phyloP scores from a whole-genome alignment of 2,113 vertebrate genomes.

The Chionis minor region DNA sequence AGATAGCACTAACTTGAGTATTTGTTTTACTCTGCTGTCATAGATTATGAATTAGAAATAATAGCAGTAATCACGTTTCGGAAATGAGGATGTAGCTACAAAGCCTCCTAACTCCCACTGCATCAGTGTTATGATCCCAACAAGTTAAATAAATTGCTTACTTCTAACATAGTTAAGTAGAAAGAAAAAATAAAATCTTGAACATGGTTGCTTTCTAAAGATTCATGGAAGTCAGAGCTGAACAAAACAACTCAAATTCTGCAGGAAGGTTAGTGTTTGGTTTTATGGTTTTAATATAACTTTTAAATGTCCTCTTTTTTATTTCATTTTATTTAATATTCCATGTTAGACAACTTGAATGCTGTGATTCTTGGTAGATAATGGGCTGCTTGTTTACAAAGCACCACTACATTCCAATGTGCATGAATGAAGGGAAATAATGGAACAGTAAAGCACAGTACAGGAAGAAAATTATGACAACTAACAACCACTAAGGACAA shows the following conservation, averaged over 20 bases:
- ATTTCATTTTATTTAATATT: neutral
- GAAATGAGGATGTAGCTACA: constrained; percentile 15
- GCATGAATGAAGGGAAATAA: neutral
- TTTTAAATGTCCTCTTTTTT: neutral
- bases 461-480: neutral
- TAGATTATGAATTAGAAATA: constrained; percentile 41
- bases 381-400: neutral
- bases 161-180: neutral
- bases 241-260: neutral
- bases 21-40: neutral
- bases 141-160: neutral
- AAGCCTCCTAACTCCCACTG: neutral
- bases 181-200: neutral
- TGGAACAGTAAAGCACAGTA: neutral
- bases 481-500: neutral
- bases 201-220: neutral
- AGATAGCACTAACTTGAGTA: neutral
- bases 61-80: constrained; percentile 18
- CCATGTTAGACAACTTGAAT: neutral
- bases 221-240: neutral
- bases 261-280: neutral
- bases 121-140: neutral
- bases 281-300: neutral
- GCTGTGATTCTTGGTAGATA: neutral
- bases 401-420: neutral